phyloP scores from a whole-genome alignment of 2,888 invertebrate species.

The Leucophora obtusa region DNA sequence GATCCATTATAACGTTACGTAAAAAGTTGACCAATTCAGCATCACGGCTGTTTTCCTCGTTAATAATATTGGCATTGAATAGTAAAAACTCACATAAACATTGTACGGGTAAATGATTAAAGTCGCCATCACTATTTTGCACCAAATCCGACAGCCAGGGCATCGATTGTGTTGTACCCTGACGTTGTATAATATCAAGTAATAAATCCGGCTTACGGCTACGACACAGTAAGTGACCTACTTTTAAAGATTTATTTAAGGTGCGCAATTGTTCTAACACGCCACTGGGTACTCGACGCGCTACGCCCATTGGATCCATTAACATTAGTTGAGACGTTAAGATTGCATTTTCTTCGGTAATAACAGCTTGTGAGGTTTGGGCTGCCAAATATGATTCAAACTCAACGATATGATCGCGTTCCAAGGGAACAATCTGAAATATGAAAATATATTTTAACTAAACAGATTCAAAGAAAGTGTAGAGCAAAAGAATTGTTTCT shows the following conservation, averaged over 20 bases:
- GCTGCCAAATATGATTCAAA: slow-evolving; percentile 96
- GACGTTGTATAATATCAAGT: slow-evolving; percentile 93
- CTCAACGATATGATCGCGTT: slow-evolving; percentile 89
- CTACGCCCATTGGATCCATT: slow-evolving; percentile 90
- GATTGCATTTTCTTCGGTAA: slow-evolving; percentile 93
- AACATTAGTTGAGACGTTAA: slow-evolving; percentile 90
- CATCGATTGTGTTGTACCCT: slow-evolving; percentile 95
- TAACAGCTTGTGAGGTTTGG: slow-evolving; percentile 90
- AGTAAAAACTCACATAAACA: slow-evolving; percentile 97
- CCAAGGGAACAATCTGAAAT: slow-evolving; percentile 81
- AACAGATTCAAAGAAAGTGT: too few relatives aligned
- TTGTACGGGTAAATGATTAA: slow-evolving; percentile 95
- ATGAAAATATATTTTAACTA: slow-evolving; percentile 34
- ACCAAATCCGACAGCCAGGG: slow-evolving; percentile 97
- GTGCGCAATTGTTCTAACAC: slow-evolving; percentile 89
- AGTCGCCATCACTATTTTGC: slow-evolving; percentile 88
- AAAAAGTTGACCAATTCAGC: slow-evolving; percentile 84
- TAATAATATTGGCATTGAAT: slow-evolving; percentile 83
- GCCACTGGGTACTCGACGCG: slow-evolving; percentile 87
- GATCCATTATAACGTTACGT: slow-evolving; percentile 80
- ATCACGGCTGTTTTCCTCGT: slow-evolving; percentile 84
- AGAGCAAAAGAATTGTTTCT: too few relatives aligned
- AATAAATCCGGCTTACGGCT: slow-evolving; percentile 94
- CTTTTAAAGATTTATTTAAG: slow-evolving; percentile 87
- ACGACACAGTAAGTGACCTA: slow-evolving; percentile 93